Conservation (phyloP, 2,113 vertebrate genomes). For the Rhadina sibilatrix region DNA sequence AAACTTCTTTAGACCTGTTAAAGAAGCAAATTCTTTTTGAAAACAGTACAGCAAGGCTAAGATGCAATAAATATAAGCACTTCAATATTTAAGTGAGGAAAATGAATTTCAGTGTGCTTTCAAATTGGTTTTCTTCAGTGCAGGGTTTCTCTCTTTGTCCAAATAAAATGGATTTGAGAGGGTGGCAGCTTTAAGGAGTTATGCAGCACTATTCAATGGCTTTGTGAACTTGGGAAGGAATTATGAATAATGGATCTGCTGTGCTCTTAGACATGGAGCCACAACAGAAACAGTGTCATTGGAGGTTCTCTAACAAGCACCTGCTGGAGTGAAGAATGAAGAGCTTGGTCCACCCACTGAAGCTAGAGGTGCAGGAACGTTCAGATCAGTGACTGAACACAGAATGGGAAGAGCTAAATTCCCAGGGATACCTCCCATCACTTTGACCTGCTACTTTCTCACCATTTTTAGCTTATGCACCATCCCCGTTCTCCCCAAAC, state of each 20-base stretch:
- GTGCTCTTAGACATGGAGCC: neutral
- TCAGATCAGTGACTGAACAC: neutral
- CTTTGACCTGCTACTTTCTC: neutral
- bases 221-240: slow-evolving; percentile 12
- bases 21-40: slow-evolving; percentile 18
- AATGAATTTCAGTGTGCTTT: slow-evolving; percentile 43
- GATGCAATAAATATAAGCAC: slow-evolving; percentile 60
- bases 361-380: neutral
- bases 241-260: slow-evolving; percentile 46
- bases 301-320: slow-evolving; percentile 1
- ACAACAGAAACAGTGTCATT: slow-evolving; percentile 23
- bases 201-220: neutral
- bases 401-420: neutral
- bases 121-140: slow-evolving; percentile 49
- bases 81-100: slow-evolving; percentile 60
- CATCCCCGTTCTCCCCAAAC: fast-evolving
- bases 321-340: neutral
- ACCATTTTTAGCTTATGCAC: neutral
- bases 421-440: neutral
- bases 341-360: neutral
- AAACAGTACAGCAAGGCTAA: slow-evolving; percentile 16
- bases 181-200: slow-evolving; percentile 16
- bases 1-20: slow-evolving; percentile 1
- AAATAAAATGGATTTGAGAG: slow-evolving; percentile 54
- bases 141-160: slow-evolving; percentile 34